These are phyloP conservation scores for Lerista edwardsae DNA, from an alignment of 2,797 vertebrate genomes.

Conservation along the genomic window DNA sequence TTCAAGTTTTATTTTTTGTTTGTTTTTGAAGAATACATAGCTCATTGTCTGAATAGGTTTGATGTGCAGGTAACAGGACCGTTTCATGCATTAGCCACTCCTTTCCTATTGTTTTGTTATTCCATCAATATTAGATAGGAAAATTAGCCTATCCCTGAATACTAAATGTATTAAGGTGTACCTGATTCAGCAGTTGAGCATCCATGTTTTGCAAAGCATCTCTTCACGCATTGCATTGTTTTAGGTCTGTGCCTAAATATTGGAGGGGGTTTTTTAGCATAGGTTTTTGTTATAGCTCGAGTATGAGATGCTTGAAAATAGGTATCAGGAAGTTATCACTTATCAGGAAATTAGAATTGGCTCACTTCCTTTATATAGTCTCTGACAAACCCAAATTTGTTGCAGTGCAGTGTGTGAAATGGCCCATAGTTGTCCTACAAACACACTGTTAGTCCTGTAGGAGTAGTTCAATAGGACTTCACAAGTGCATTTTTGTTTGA, in stretches of 20 bases:
- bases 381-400: too few relatives aligned
- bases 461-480: not conserved
- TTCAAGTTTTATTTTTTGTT: constrained; percentile 18
- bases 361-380: not conserved
- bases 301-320: not conserved
- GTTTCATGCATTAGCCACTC: constrained; percentile 13
- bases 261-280: not conserved
- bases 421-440: not conserved
- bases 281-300: not conserved
- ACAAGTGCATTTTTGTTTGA: not conserved
- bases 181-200: not conserved
- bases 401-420: not conserved
- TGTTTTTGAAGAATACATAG: not conserved
- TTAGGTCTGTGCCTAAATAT: not conserved
- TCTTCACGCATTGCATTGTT: not conserved
- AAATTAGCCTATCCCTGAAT: constrained; percentile 3
- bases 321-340: not conserved
- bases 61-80: constrained; percentile 19
- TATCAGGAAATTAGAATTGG: not conserved
- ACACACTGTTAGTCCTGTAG: not conserved
- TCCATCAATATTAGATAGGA: not conserved
- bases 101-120: constrained; percentile 11
- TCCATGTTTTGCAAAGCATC: constrained; percentile 12
- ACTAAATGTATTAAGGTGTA: not conserved
- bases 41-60: constrained; percentile 14